phyloP scores from a whole-genome alignment of 2,888 invertebrate genomes.

The Coelogynopora nodosa region DNA sequence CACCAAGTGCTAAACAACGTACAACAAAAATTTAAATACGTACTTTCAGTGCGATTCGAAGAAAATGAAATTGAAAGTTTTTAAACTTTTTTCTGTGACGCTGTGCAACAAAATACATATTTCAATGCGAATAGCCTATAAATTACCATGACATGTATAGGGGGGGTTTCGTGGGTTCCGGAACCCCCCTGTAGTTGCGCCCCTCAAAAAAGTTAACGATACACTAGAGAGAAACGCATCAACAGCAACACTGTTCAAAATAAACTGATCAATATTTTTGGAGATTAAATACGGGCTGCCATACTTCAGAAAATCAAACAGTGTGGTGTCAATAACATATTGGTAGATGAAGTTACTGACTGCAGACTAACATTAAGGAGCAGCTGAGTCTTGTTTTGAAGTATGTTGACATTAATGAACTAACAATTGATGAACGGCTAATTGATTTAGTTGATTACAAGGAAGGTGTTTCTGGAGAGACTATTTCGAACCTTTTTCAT shows the following conservation, averaged over 20 bases:
- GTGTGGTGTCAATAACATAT: neutral
- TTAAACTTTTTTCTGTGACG: no score
- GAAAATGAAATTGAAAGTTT: no score
- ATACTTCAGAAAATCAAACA: neutral
- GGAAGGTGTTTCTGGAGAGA: neutral
- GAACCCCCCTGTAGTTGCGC: no score
- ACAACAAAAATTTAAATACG: no score
- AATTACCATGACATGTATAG: no score
- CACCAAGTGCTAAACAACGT: no score
- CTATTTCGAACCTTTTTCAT: neutral
- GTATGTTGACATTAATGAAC: neutral
- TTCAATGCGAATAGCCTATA: no score
- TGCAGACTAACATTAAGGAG: conserved; percentile 2
- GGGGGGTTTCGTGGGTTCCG: no score
- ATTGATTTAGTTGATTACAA: neutral
- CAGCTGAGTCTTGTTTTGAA: neutral
- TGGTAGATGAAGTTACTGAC: neutral
- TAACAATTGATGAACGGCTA: neutral
- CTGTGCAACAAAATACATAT: no score
- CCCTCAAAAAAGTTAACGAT: no score
- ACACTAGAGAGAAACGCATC: no score
- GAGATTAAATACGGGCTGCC: neutral
- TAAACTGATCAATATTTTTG: neutral
- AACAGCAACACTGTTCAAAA: neutral
- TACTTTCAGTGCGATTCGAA: no score